phyloP scores from a whole-genome alignment of 2,888 invertebrate species.

The Pseudoips prasinana region DNA sequence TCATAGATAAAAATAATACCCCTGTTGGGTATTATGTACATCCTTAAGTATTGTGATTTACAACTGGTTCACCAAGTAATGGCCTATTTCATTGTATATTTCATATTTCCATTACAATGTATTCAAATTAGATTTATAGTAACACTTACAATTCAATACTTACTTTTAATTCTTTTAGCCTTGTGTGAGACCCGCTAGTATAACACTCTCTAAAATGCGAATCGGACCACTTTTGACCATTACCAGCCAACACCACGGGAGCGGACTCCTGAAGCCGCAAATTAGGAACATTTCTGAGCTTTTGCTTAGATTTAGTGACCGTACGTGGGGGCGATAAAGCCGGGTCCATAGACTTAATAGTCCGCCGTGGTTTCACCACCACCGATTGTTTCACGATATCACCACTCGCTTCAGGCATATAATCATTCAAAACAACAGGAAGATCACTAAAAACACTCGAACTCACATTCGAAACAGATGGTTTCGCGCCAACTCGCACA shows the following conservation, averaged over 20 bases:
- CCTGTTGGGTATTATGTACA: too few species aligned
- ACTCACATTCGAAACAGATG: slow-evolving; percentile 53
- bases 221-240: slow-evolving; percentile 46
- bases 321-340: slow-evolving; percentile 45
- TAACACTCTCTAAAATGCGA: slow-evolving; percentile 49
- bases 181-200: slow-evolving; percentile 59
- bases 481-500: slow-evolving; percentile 61
- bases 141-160: slow-evolving; percentile 1
- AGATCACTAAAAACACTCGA: slow-evolving; percentile 59
- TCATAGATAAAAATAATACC: too few species aligned
- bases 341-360: slow-evolving; percentile 62
- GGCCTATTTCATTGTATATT: too few species aligned
- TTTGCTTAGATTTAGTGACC: slow-evolving; percentile 23
- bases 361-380: slow-evolving; percentile 62
- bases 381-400: slow-evolving; percentile 42
- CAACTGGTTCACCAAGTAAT: too few species aligned
- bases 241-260: slow-evolving; percentile 42
- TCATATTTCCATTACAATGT: too few species aligned
- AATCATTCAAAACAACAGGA: slow-evolving; percentile 63
- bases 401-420: slow-evolving; percentile 38
- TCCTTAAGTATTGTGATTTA: too few species aligned
- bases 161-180: slow-evolving; percentile 65
- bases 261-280: slow-evolving; percentile 45
- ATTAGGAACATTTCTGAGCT: slow-evolving; percentile 27
- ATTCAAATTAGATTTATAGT: too few species aligned